These are phyloP conservation scores for Drosophila tanythrix DNA, from an alignment of 2,888 invertebrate genomes.

Conservation along the genomic window DNA sequence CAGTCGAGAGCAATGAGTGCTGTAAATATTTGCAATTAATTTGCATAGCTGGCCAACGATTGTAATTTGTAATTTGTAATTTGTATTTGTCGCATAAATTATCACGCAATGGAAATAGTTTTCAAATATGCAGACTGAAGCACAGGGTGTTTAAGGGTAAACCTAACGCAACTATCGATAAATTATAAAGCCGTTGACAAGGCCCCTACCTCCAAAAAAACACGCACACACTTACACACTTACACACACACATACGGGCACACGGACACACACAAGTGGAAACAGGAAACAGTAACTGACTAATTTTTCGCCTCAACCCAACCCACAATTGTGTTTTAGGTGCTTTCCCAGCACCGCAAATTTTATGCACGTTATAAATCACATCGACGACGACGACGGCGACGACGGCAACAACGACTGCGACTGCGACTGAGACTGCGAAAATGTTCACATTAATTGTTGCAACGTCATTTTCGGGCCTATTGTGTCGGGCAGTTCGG, in stretches of 20 bases:
- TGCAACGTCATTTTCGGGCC: constrained; percentile 82
- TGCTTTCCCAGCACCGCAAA: constrained; percentile 68
- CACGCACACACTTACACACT: neutral
- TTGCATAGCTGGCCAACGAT: constrained; percentile 68
- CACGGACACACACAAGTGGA: neutral
- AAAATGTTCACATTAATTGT: constrained; percentile 81
- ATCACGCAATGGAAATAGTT: constrained; percentile 75
- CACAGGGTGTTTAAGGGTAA: constrained; percentile 48
- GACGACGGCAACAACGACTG: constrained; percentile 54
- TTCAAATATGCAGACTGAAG: constrained; percentile 71
- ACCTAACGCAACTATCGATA: constrained; percentile 63
- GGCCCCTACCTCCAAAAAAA: neutral
- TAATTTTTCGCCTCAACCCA: constrained; percentile 54
- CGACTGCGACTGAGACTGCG: constrained; percentile 65
- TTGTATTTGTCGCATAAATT: constrained; percentile 72
- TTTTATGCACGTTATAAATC: constrained; percentile 80
- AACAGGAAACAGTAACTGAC: constrained; percentile 51
- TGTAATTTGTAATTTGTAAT: constrained; percentile 62
- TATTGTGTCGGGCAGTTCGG: constrained; percentile 59
- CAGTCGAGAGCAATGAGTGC: neutral
- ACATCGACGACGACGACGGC: constrained; percentile 61
- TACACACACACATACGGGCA: neutral
- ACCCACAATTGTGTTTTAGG: constrained; percentile 58
- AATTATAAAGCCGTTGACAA: constrained; percentile 61
- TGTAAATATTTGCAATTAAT: constrained; percentile 65